Base-by-base conservation (phyloP, 2,888 invertebrate genomes). In the Theretra japonica region DNA sequence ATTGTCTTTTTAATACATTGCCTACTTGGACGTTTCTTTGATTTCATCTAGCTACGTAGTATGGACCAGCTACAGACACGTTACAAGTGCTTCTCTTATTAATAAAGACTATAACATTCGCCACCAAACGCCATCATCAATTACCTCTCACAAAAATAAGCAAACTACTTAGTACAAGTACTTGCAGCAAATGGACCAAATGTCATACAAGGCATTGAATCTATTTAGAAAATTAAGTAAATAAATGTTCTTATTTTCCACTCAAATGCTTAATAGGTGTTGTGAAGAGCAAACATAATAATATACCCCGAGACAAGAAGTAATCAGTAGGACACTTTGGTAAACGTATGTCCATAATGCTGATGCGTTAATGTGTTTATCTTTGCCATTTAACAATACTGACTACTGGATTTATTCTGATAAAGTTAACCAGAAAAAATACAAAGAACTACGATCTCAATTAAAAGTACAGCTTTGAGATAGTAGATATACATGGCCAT, bases 1-100 rank as follows among this genome's bases (percentile, higher is more conserved):
- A 92, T 91, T 91, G 91, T 91, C 91, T 85, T 88, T 86, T 88
- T 86, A 88, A 89, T 90, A 89, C 88, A 88, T 87, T 87, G 87
- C 86, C 85, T 87, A 86, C 75, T 73, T 88, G 91, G 91, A 91
- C 91, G 90, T 90, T 81, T 90, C 90, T 92, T 92, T 92, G 92
- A 92, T 92, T 89, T 91, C 80, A 88, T 92, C 92, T 92, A 92
- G 91, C 91, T 88, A 83, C 80, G 80, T 72, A 41, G 62, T 41
- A 23, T 23, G 41, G 48, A 17, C 65, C 65, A 15, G 65, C 65
- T 65, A 48, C 23, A 65, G 48, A 48, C 65, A 17, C 23, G 15
- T 48, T 8, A 25, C 11, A 58, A 58, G 15, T 58, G 58, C 23
- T 23, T 41, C 11, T 4, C 4, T 62, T 21, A 33, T 15, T 11